These are phyloP conservation scores for Ophioninae sp. DNA, from an alignment of 2,888 invertebrate species.

Conservation along the genomic window DNA sequence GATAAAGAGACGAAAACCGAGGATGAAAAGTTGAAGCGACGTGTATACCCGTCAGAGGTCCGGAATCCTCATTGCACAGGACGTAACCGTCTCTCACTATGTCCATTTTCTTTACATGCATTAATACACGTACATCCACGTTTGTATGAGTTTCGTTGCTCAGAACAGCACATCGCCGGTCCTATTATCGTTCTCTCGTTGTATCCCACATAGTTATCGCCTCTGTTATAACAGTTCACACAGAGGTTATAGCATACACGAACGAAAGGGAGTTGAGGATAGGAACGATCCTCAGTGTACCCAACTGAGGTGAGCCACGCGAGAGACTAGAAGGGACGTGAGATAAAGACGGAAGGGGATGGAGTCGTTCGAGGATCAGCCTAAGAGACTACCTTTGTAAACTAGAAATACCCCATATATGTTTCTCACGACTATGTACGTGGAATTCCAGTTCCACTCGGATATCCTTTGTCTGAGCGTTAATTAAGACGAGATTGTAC, in stretches of 20 bases:
- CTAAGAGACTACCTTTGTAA: conserved; percentile 7
- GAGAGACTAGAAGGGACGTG: conserved; percentile 33
- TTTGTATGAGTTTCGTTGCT: conserved; percentile 39
- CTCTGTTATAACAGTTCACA: conserved; percentile 59
- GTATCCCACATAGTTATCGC: conserved; percentile 62
- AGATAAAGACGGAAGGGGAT: conserved; percentile 38
- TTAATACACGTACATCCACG: conserved; percentile 1
- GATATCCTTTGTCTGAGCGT: background rate
- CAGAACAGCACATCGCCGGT: conserved; percentile 41
- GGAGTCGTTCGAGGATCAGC: conserved; percentile 40
- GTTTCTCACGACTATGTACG: background rate
- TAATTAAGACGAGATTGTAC: background rate
- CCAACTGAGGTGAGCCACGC: conserved; percentile 6
- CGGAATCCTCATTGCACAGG: conserved; percentile 33
- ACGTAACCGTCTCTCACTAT: conserved; percentile 17
- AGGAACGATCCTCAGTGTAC: conserved; percentile 29
- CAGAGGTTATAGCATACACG: conserved; percentile 13
- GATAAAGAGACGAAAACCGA: conserved; percentile 17
- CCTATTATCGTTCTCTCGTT: conserved; percentile 56
- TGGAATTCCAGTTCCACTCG: background rate
- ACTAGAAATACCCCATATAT: background rate
- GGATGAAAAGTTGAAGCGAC: conserved; percentile 35
- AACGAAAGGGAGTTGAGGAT: conserved; percentile 10
- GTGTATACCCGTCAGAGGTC: conserved; percentile 32
- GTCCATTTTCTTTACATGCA: conserved; percentile 4